phyloP scores from a whole-genome alignment of 2,888 invertebrate species.

The Caenorhabditis virilis region DNA sequence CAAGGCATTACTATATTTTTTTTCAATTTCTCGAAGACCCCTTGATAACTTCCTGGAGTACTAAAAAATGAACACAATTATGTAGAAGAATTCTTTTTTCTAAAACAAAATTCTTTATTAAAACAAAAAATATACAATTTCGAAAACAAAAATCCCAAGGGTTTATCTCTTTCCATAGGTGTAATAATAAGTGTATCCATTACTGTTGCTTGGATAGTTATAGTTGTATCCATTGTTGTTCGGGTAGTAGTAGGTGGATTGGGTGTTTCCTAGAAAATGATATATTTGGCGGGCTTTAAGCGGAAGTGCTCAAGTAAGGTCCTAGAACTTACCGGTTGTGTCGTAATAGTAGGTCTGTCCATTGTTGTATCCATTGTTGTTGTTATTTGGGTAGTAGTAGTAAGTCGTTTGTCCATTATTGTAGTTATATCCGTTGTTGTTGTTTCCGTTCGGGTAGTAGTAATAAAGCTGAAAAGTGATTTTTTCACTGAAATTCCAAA shows the following conservation, averaged over 20 bases:
- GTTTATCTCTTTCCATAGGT: background rate
- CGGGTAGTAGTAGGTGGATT: background rate
- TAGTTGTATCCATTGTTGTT: background rate
- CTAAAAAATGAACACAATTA: too few species aligned
- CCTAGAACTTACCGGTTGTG: background rate
- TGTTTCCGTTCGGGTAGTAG: slow-evolving; percentile 2
- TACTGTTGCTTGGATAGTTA: background rate
- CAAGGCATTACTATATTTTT: too few species aligned
- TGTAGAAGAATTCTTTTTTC: too few species aligned
- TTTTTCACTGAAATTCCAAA: background rate
- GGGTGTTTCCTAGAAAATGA: background rate
- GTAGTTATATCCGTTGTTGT: background rate
- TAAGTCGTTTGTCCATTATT: background rate
- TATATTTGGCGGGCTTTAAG: background rate
- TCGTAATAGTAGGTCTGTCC: background rate
- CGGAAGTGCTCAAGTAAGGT: background rate
- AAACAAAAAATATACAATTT: too few species aligned
- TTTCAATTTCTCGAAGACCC: too few species aligned
- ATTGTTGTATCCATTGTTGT: too few species aligned
- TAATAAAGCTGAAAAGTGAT: background rate
- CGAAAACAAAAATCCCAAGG: too few species aligned
- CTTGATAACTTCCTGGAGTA: too few species aligned
- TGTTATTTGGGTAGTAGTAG: slow-evolving; percentile 1
- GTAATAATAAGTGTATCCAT: background rate
- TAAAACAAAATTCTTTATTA: too few species aligned